Conservation (phyloP, 37 sponge, comb jelly and placozoan genomes). For the Cladorhizidae sp. region DNA sequence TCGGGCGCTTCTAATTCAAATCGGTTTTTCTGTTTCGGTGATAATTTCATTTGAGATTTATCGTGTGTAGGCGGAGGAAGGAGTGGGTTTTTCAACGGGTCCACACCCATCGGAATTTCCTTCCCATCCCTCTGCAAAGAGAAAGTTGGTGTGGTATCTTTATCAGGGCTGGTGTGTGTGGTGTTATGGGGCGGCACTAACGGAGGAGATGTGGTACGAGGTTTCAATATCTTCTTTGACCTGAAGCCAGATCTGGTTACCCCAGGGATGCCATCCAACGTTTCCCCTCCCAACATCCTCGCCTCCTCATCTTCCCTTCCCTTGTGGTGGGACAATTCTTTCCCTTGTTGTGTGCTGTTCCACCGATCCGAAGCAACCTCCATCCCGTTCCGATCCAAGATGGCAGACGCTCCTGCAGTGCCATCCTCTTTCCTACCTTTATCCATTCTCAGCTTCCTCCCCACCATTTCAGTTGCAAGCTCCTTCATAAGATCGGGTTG, state of each 20-base stretch:
- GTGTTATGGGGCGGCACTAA: not conserved
- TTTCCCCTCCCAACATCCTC: no score
- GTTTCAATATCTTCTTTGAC: no score
- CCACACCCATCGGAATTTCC: not conserved
- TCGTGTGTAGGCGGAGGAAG: constrained; percentile 16
- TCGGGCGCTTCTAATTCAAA: constrained; percentile 9
- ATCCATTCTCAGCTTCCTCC: not conserved
- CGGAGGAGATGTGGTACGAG: no score
- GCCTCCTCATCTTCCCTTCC: not conserved
- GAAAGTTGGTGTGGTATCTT: not conserved
- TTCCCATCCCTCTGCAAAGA: not conserved
- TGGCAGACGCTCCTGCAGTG: not conserved
- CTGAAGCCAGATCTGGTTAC: no score
- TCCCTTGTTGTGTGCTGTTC: not conserved
- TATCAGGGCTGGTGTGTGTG: not conserved
- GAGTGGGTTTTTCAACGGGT: not conserved
- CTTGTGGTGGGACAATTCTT: not conserved
- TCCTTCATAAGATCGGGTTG: constrained; percentile 35
- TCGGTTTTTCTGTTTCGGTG: not conserved
- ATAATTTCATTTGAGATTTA: constrained; percentile 1
- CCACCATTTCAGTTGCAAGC: constrained; percentile 13
- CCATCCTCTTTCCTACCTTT: not conserved
- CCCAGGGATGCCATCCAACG: no score
- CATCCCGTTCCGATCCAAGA: not conserved
- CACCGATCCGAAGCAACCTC: not conserved